Percentiles rank a stretch among this genome's conserved stretches.
These are phyloP conservation scores for Trachops cirrhosus DNA, from an alignment of 2,797 vertebrate species.

Conservation along the genomic window DNA sequence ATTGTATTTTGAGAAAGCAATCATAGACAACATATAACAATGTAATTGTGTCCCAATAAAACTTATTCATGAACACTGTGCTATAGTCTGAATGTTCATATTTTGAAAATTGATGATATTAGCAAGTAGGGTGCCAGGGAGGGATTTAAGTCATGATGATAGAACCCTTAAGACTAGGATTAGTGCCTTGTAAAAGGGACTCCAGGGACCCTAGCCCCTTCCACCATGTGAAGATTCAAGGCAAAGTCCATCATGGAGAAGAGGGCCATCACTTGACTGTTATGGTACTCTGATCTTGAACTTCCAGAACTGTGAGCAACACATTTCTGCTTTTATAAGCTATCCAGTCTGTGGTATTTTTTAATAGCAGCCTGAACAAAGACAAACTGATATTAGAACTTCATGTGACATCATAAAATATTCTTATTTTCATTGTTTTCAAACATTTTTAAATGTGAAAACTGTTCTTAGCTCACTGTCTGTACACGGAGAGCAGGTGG, in stretches of 20 bases:
- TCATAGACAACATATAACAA: background rate
- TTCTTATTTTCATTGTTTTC: background rate
- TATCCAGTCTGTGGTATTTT: background rate
- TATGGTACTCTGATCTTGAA: background rate
- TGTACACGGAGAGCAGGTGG: background rate
- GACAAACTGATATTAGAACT: background rate
- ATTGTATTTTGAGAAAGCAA: background rate
- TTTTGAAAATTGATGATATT: background rate
- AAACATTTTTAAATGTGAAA: constrained; percentile 3
- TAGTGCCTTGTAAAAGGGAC: background rate
- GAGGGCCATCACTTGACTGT: background rate
- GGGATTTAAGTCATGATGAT: background rate
- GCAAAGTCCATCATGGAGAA: background rate
- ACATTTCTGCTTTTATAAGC: background rate
- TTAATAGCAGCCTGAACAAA: background rate
- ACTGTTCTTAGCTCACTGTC: background rate
- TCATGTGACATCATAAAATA: background rate
- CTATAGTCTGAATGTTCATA: background rate
- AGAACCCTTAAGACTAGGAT: background rate
- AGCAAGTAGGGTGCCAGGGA: background rate
- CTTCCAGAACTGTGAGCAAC: background rate
- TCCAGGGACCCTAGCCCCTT: background rate
- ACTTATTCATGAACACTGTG: background rate
- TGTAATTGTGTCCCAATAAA: background rate
- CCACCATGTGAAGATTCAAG: background rate